These are phyloP conservation scores for Radopholus similis DNA, from an alignment of 1,140 invertebrate species.

Conservation along the genomic window DNA sequence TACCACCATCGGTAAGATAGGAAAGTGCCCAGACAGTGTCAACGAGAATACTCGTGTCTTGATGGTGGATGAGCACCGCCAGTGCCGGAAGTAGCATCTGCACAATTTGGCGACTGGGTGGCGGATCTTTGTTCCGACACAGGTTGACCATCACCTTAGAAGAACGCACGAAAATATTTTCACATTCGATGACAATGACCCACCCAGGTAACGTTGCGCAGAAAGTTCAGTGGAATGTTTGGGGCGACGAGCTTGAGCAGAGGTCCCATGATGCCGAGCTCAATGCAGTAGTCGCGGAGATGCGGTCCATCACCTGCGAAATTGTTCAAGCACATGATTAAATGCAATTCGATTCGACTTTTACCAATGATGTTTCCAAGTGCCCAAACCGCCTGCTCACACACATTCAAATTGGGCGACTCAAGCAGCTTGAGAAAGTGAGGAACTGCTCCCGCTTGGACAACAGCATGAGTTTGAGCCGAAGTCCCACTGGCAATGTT, in stretches of 20 bases:
- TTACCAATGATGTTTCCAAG: constrained; percentile 91
- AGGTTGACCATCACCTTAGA: constrained; percentile 89
- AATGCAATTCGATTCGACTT: constrained; percentile 59
- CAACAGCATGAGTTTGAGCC: constrained; percentile 89
- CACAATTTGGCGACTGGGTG: constrained; percentile 61
- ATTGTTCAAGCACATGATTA: too few relatives aligned
- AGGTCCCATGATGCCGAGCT: constrained; percentile 80
- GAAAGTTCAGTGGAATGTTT: constrained; percentile 83
- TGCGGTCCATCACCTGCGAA: constrained; percentile 84
- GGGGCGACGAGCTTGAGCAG: constrained; percentile 84
- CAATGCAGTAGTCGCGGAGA: constrained; percentile 84
- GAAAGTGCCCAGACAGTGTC: constrained; percentile 99
- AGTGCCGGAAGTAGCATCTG: constrained; percentile 87
- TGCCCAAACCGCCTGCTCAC: constrained; percentile 98
- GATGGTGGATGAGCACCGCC: constrained; percentile 85
- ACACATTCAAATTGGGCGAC: constrained; percentile 91
- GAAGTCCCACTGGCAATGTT: constrained; percentile 98
- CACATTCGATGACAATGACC: too few relatives aligned
- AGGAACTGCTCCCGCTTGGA: constrained; percentile 85
- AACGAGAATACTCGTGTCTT: constrained; percentile 92
- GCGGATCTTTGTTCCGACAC: constrained; percentile 90
- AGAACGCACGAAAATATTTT: too few relatives aligned
- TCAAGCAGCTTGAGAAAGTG: constrained; percentile 81
- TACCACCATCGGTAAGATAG: constrained; percentile 88
- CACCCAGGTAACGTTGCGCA: constrained; percentile 94